Conservation (phyloP, 53 echinoderm and acorn worm species). For the Hippasteria phrygiana region DNA sequence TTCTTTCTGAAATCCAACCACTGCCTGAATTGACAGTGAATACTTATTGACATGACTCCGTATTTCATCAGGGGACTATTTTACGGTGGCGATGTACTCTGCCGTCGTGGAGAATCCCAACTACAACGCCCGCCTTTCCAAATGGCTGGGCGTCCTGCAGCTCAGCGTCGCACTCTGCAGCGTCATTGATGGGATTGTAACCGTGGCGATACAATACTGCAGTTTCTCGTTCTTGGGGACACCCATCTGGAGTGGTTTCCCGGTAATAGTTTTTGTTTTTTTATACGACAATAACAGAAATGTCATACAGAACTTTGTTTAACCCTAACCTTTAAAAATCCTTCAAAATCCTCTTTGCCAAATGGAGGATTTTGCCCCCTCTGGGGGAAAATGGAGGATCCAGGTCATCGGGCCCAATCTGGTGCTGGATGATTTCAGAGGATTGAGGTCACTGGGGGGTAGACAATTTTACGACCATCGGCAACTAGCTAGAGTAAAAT, state of each 20-base stretch:
- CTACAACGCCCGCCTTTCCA: conserved; percentile 39
- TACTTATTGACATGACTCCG: background rate
- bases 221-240: background rate
- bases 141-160: conserved; percentile 47
- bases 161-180: conserved; percentile 29
- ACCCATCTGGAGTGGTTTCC: conserved; percentile 48
- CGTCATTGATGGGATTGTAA: conserved; percentile 51
- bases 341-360: too few relatives aligned
- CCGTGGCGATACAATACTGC: conserved; percentile 33
- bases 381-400: too few relatives aligned
- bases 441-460: too few relatives aligned
- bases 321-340: too few relatives aligned
- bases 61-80: conserved; percentile 25
- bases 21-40: background rate
- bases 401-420: too few relatives aligned
- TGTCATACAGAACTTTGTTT: too few relatives aligned
- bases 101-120: conserved; percentile 31
- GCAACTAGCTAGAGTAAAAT: too few relatives aligned
- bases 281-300: background rate
- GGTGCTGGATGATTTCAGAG: too few relatives aligned
- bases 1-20: background rate
- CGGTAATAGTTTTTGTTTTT: background rate
- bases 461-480: too few relatives aligned
- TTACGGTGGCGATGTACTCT: conserved; percentile 41
- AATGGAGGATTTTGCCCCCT: too few relatives aligned